Percentiles rank a stretch among this genome's conserved stretches.
phyloP scores from a whole-genome alignment of 2,888 invertebrate genomes.

The Patella ulyssiponensis region DNA sequence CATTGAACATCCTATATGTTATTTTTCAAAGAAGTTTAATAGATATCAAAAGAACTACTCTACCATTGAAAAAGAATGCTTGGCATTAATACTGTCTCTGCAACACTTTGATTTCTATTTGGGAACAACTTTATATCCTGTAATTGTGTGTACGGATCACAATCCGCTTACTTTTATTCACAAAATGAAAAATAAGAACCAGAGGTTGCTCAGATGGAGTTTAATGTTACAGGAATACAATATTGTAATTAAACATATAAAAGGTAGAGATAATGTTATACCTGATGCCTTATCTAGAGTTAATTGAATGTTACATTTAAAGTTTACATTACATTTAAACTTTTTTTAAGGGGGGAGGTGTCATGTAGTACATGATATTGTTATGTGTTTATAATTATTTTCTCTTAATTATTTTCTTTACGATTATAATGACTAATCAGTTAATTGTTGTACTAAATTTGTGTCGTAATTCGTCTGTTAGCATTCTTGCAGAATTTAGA shows the following conservation, averaged over 20 bases:
- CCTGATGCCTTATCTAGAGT: not conserved
- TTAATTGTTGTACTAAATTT: too few species aligned
- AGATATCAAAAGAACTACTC: constrained; percentile 45
- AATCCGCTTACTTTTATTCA: constrained; percentile 41
- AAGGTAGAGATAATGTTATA: constrained; percentile 30
- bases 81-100: constrained; percentile 40
- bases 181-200: constrained; percentile 35
- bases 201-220: constrained; percentile 38
- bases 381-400: too few species aligned
- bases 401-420: too few species aligned
- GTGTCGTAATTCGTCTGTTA: too few species aligned
- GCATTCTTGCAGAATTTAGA: too few species aligned
- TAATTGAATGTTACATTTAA: too few species aligned
- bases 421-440: too few species aligned
- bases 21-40: constrained; percentile 43
- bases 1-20: constrained; percentile 39
- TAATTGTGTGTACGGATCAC: constrained; percentile 41
- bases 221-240: constrained; percentile 36
- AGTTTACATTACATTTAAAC: too few species aligned
- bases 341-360: too few species aligned
- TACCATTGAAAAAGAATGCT: constrained; percentile 38
- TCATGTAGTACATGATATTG: too few species aligned
- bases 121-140: constrained; percentile 16
- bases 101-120: constrained; percentile 44
- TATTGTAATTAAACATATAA: too few species aligned